Base-by-base conservation (phyloP, 1,140 invertebrate genomes). In the Drosophila punjabiensis region DNA sequence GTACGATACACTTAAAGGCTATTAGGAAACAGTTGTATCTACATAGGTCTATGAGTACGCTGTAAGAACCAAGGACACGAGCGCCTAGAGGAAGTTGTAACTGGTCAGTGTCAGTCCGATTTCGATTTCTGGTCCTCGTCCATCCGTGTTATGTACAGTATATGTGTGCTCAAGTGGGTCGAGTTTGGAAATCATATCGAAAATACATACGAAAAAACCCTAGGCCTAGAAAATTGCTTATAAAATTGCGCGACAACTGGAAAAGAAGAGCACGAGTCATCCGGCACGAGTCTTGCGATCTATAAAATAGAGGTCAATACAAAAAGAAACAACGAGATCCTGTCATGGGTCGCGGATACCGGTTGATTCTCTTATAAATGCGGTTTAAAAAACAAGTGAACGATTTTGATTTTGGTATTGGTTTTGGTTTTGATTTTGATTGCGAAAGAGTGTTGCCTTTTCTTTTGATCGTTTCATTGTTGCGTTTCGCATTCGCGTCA, bases 21-120 rank as follows among this genome's bases (percentile, higher is more conserved):
- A 90, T 90, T 90, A 90, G 86, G 86, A 90, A 90, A 90, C 86
- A 90, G 82, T 90, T 90, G 67, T 90, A 90, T 90, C 86, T 90
- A 90, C 86, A 90, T 90, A 90, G 86, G 86, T 90, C 82, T 90
- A 88, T 85, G 86, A 90, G 86, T 82, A 62, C 69, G 67, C 68
- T 75, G 70, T 75, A 69, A 74, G 53, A 79, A 77, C 75, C 63
- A 78, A 77, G 60, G n/a, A 77, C 30, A 68, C 63, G 55, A 75
- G 62, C 71, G 50, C 55, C 58, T 74, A 80, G 43, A 74, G 76
- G 68, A 73, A 73, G 61, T 79, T 41, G 16, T 62, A 74, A 74
- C 47, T 62, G 69, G 69, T 74, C 70, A 74, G 47, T 62, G 14
- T 74, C 55, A 48, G 52, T 71, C 47, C 43, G 53, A 24, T 28